Conservation (phyloP, 2,797 vertebrate species). For the Hypotaenidia okinawae region DNA sequence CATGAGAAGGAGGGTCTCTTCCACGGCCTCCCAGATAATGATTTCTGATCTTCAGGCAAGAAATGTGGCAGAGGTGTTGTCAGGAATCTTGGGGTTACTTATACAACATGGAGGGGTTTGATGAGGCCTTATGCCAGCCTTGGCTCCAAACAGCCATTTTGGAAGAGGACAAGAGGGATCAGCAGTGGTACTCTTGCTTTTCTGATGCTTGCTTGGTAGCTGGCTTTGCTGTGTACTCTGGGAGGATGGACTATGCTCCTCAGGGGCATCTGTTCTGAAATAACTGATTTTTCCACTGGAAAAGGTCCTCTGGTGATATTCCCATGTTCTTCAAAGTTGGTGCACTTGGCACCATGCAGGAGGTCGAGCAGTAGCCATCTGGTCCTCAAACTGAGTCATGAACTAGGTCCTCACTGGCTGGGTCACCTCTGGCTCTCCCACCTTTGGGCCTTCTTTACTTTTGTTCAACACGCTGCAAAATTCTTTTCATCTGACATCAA, state of each 20-base stretch:
- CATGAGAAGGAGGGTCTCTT: fast-evolving
- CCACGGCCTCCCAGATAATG: fast-evolving
- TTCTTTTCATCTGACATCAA: neutral
- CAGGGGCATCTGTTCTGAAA: neutral
- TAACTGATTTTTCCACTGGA: neutral
- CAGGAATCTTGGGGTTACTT: neutral
- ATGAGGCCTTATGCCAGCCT: neutral
- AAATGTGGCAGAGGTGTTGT: fast-evolving
- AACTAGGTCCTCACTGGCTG: neutral
- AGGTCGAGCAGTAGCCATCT: fast-evolving
- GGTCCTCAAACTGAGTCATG: neutral
- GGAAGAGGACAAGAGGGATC: neutral
- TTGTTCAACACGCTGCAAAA: neutral
- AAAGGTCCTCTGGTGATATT: neutral
- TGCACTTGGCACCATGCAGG: neutral
- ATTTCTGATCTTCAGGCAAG: neutral
- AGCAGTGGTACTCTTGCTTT: neutral
- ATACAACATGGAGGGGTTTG: fast-evolving
- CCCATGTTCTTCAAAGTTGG: neutral
- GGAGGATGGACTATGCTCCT: neutral
- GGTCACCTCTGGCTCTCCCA: neutral
- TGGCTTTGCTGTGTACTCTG: neutral
- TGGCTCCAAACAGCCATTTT: neutral
- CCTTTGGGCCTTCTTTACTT: neutral
- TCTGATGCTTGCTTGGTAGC: neutral